These are phyloP conservation scores for Athalia cordata DNA, from an alignment of 2,888 invertebrate species.

Conservation along the genomic window DNA sequence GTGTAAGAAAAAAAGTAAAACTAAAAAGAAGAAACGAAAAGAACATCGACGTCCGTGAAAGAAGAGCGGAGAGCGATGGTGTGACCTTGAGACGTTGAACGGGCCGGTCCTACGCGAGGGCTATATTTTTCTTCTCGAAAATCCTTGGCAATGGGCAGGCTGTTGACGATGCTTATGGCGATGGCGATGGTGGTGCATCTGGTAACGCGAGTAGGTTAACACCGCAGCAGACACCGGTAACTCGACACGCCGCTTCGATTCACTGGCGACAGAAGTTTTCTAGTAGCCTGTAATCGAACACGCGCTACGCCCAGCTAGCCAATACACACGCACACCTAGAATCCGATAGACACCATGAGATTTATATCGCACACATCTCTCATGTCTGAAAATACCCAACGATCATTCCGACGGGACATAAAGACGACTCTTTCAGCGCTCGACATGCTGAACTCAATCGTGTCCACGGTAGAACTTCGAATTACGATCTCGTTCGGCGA, in stretches of 20 bases:
- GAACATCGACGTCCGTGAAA: no score
- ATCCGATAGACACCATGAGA: neutral
- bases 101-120: neutral
- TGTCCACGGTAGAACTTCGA: neutral
- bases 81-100: constrained; percentile 11
- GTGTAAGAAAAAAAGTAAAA: constrained; percentile 10
- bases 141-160: constrained; percentile 32
- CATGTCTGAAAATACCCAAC: neutral
- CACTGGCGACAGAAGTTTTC: constrained; percentile 44
- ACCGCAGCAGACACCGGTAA: constrained; percentile 37
- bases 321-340: constrained; percentile 1
- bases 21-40: neutral
- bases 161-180: neutral
- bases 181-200: neutral
- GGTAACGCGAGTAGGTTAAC: constrained; percentile 42
- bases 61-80: neutral
- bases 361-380: neutral
- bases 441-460: neutral
- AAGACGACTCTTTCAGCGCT: constrained; percentile 14
- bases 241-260: constrained; percentile 38
- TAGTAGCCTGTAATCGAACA: constrained; percentile 44
- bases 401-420: constrained; percentile 10
- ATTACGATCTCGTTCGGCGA: constrained; percentile 9
- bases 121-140: constrained; percentile 20
- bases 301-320: constrained; percentile 29